Percentiles rank a stretch among this genome's conserved stretches.
Evolutionary conservation across 1,140 invertebrate species (phyloP).

Genomic region (Lordiphosa clarofinis): DNA sequence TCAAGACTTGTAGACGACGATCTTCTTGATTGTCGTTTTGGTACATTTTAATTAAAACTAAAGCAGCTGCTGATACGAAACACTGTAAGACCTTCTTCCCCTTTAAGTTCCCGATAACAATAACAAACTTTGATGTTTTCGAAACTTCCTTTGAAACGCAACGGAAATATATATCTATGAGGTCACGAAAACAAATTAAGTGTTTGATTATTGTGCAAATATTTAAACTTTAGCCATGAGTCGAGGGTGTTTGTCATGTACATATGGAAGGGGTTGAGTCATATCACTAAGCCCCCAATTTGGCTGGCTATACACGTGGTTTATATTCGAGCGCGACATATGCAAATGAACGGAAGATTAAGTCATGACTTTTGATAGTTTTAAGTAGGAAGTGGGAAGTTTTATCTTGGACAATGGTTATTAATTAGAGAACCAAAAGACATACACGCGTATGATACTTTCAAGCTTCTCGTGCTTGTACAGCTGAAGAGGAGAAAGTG

Average conservation of each 20-base stretch:
- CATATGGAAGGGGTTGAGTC: neutral
- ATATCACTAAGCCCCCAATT: slow-evolving; percentile 1
- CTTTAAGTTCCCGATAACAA: slow-evolving; percentile 8
- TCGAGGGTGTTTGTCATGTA: neutral
- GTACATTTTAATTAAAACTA: slow-evolving; percentile 17
- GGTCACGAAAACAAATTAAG: neutral
- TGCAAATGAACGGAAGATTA: slow-evolving; percentile 6
- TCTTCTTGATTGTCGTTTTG: slow-evolving; percentile 11
- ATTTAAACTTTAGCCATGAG: slow-evolving; percentile 12
- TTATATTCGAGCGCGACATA: neutral
- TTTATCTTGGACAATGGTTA: slow-evolving; percentile 8
- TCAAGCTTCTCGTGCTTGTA: neutral
- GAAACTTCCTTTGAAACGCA: slow-evolving; percentile 5
- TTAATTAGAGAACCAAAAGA: slow-evolving; percentile 6
- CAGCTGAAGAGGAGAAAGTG: no score
- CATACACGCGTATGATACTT: no score
- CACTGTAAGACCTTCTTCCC: slow-evolving; percentile 9
- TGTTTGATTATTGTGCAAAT: slow-evolving; percentile 13
- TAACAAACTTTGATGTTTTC: neutral
- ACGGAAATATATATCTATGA: slow-evolving; percentile 11
- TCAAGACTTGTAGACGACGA: slow-evolving; percentile 12
- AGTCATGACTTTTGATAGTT: slow-evolving; percentile 3
- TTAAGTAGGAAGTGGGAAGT: slow-evolving; percentile 5
- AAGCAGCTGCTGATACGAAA: slow-evolving; percentile 10
- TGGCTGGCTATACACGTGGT: slow-evolving; percentile 2